A percentile compares a stretch with the other conserved stretches of the same genome.
Conservation (phyloP, 2,113 vertebrate genomes). For the Syrmaticus mikado region DNA sequence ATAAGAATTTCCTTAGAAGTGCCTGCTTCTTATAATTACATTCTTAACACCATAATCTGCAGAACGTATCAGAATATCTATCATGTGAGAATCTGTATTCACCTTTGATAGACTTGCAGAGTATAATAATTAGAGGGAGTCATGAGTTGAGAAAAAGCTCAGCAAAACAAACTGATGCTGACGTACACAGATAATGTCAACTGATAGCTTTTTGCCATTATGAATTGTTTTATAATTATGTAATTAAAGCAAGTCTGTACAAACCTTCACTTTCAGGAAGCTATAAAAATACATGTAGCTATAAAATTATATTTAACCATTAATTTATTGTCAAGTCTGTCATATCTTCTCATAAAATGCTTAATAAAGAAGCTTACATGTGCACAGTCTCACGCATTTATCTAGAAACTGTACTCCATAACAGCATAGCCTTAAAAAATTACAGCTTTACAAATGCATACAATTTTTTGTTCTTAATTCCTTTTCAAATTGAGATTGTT, state of each 20-base stretch:
- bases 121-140: not conserved
- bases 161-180: constrained; percentile 30
- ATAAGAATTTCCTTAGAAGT: not conserved
- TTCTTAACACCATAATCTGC: not conserved
- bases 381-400: not conserved
- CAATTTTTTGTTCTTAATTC: not conserved
- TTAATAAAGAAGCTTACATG: not conserved
- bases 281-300: constrained; percentile 28
- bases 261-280: constrained; percentile 40
- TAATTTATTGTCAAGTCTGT: constrained; percentile 41
- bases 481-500: not conserved
- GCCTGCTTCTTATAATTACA: not conserved
- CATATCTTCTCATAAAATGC: not conserved
- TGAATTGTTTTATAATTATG: constrained; percentile 39
- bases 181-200: constrained; percentile 45
- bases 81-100: not conserved
- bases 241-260: constrained; percentile 61
- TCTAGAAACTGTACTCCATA: not conserved
- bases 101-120: not conserved
- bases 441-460: not conserved
- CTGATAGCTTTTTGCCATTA: constrained; percentile 39
- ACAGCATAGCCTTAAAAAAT: not conserved
- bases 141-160: not conserved
- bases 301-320: constrained; percentile 39
- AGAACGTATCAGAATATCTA: not conserved